phyloP scores from a whole-genome alignment of 23 tunicate species.

The Phallusia fumigata region DNA sequence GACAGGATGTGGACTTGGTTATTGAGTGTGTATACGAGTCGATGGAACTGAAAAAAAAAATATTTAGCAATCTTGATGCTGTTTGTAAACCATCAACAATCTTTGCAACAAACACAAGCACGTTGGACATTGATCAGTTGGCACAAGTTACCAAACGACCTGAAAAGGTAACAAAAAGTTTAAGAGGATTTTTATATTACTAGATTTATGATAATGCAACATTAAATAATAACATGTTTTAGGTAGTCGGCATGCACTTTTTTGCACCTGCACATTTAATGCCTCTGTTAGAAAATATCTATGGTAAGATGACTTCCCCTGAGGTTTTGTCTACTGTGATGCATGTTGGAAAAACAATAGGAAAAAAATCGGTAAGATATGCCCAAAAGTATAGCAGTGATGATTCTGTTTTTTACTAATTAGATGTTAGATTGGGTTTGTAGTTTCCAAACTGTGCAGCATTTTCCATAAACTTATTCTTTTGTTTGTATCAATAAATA shows the following conservation, averaged over 20 bases:
- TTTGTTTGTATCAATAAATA: too few species aligned
- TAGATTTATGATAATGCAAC: not conserved
- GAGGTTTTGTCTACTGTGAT: constrained; percentile 70
- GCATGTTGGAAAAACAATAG: constrained; percentile 68
- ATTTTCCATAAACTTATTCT: too few species aligned
- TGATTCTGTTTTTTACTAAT: too few species aligned
- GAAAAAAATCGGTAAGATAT: constrained; percentile 49
- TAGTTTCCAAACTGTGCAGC: too few species aligned
- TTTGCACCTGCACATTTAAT: constrained; percentile 94
- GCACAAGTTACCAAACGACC: constrained; percentile 70
- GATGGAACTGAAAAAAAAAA: constrained; percentile 63
- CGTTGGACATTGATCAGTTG: constrained; percentile 63
- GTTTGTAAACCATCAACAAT: constrained; percentile 77
- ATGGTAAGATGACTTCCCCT: constrained; percentile 47
- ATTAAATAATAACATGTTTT: not conserved
- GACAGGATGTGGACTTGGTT: constrained; percentile 75
- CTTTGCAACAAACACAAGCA: constrained; percentile 81
- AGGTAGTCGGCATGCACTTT: constrained; percentile 92
- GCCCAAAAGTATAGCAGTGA: too few species aligned
- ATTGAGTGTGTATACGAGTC: constrained; percentile 89
- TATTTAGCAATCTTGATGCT: constrained; percentile 47
- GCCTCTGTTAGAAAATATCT: constrained; percentile 80
- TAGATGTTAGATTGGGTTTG: too few species aligned
- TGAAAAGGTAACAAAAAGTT: constrained; percentile 20
- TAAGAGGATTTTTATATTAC: not conserved